Percentiles rank a stretch among this genome's conserved stretches.
Evolutionary conservation across 2,797 vertebrate species (phyloP).

Genomic region (Anolis apletophallus): DNA sequence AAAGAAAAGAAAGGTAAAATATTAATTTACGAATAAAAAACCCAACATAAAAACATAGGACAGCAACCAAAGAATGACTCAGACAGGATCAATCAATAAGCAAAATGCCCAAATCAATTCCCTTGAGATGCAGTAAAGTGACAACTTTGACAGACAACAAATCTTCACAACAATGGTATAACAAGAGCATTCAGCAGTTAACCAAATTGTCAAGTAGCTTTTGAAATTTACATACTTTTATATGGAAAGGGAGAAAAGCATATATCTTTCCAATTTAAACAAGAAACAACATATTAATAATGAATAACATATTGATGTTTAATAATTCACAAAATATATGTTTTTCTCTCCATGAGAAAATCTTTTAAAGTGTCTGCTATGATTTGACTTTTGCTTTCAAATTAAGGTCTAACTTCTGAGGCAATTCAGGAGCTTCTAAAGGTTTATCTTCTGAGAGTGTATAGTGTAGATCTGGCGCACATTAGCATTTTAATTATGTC

Average conservation of each 20-base stretch:
- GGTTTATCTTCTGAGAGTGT: not conserved
- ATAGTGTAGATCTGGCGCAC: not conserved
- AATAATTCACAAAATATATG: conserved; percentile 14
- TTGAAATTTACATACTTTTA: not conserved
- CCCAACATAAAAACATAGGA: conserved; percentile 55
- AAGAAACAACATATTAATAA: conserved; percentile 1
- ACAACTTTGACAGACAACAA: not conserved
- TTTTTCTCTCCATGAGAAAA: not conserved
- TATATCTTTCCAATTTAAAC: not conserved
- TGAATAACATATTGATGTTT: not conserved
- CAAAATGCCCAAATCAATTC: conserved; percentile 38
- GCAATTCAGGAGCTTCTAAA: not conserved
- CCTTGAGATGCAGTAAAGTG: conserved; percentile 38
- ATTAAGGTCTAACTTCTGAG: not conserved
- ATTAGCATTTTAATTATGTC: not conserved
- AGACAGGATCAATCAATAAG: conserved; percentile 53
- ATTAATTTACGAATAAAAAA: conserved; percentile 61
- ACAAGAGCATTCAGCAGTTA: conserved; percentile 12
- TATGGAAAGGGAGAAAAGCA: not conserved
- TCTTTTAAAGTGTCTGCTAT: conserved; percentile 2
- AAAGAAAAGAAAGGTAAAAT: conserved; percentile 69
- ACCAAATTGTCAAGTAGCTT: conserved; percentile 38
- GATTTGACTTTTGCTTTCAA: conserved; percentile 11
- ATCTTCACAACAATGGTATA: not conserved
- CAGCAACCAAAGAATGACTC: conserved; percentile 33